Evolutionary conservation across 2,797 vertebrate genomes (phyloP).

Genomic region (Xyrichtys novacula): DNA sequence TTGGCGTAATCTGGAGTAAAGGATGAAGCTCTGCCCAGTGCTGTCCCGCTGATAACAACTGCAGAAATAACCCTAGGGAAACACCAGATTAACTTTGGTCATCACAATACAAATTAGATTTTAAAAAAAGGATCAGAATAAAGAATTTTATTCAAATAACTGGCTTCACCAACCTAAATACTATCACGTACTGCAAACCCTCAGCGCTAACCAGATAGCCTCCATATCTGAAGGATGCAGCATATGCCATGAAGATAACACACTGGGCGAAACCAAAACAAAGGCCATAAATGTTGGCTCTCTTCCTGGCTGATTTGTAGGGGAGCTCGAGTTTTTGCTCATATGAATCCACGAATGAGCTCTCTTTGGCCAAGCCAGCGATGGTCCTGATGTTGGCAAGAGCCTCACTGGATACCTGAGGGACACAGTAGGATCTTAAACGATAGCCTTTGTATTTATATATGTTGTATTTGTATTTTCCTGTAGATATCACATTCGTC

Average conservation of each 20-base stretch:
- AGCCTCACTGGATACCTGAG: constrained; percentile 86
- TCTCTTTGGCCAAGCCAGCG: constrained; percentile 86
- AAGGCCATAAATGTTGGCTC: constrained; percentile 82
- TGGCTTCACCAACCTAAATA: constrained; percentile 83
- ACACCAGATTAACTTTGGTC: constrained; percentile 19
- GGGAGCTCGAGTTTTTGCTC: constrained; percentile 79
- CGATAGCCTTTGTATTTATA: neutral
- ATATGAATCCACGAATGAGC: constrained; percentile 80
- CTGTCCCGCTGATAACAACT: constrained; percentile 85
- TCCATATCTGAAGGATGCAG: constrained; percentile 87
- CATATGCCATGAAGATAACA: constrained; percentile 86
- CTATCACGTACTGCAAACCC: constrained; percentile 80
- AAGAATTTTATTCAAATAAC: neutral
- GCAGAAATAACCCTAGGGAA: constrained; percentile 85
- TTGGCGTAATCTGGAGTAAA: constrained; percentile 89
- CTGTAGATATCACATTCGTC: too few relatives aligned
- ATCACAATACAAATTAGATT: neutral
- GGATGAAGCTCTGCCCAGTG: constrained; percentile 85
- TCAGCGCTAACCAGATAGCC: constrained; percentile 84
- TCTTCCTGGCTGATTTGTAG: constrained; percentile 82
- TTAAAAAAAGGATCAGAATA: neutral
- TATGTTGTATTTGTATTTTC: neutral
- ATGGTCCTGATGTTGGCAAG: constrained; percentile 87
- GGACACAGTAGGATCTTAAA: too few relatives aligned
- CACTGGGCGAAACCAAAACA: constrained; percentile 85